phyloP scores from a whole-genome alignment of 2,113 vertebrate species.

The Addax nasomaculatus region DNA sequence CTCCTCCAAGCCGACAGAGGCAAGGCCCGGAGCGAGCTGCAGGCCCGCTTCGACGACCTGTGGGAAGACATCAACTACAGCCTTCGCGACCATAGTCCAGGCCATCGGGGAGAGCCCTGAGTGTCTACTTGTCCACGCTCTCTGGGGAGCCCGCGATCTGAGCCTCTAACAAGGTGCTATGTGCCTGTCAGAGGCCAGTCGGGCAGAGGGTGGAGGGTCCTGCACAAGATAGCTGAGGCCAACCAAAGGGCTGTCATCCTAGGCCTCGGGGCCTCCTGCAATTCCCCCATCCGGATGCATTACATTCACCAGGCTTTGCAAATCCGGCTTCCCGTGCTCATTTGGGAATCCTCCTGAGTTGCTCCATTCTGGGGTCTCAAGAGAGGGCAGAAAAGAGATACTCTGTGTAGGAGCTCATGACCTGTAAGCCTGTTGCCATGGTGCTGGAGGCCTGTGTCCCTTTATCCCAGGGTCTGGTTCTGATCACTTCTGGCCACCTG shows the following conservation, averaged over 20 bases:
- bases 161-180: not conserved
- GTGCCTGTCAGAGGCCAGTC: not conserved
- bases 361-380: not conserved
- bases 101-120: slow-evolving; percentile 26
- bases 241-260: not conserved
- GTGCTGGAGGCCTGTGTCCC: not conserved
- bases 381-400: not conserved
- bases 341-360: slow-evolving; percentile 36
- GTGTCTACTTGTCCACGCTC: not conserved
- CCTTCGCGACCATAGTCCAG: slow-evolving; percentile 64
- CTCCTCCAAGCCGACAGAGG: not conserved
- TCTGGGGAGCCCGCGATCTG: not conserved
- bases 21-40: slow-evolving; percentile 81
- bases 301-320: slow-evolving; percentile 57
- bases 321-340: slow-evolving; percentile 36
- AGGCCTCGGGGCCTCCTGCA: not conserved
- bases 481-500: not conserved
- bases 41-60: slow-evolving; percentile 83
- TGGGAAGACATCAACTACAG: slow-evolving; percentile 87
- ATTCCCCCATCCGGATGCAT: slow-evolving; percentile 16
- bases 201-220: slow-evolving; percentile 9
- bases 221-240: not conserved
- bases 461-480: not conserved
- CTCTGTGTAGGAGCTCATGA: not conserved
- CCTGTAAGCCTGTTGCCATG: not conserved